Percentiles rank a stretch among this genome's conserved stretches.
Evolutionary conservation across 2,797 vertebrate genomes (phyloP).

Genomic region (Paedocypris micromegethes): DNA sequence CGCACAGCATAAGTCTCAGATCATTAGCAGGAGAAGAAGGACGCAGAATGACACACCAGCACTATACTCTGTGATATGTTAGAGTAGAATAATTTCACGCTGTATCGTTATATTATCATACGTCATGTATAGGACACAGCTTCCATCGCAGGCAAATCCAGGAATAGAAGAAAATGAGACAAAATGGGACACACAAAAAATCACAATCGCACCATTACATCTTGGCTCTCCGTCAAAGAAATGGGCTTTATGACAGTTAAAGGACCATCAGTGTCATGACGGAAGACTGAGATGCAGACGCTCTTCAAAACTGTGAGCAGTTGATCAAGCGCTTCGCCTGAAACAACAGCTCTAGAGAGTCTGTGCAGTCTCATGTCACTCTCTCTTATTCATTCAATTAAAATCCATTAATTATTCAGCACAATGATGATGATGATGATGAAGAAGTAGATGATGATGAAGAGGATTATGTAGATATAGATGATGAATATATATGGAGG

Average conservation of each 20-base stretch:
- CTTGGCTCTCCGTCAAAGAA: slow-evolving; percentile 21
- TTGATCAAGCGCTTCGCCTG: background rate
- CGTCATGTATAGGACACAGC: no score
- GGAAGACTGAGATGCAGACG: slow-evolving; percentile 5
- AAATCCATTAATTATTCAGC: no score
- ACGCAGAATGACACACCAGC: background rate
- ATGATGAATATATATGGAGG: no score
- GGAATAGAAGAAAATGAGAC: background rate
- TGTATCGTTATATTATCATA: background rate
- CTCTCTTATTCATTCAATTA: no score
- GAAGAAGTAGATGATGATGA: no score
- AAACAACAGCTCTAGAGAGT: slow-evolving; percentile 6
- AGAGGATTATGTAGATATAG: no score
- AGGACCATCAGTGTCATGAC: slow-evolving; percentile 11
- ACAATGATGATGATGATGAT: no score
- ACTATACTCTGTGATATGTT: background rate
- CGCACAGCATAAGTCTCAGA: background rate
- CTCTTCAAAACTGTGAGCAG: slow-evolving; percentile 3
- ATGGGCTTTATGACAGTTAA: slow-evolving; percentile 17
- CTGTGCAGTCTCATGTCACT: no score
- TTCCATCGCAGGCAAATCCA: background rate
- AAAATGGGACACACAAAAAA: slow-evolving; percentile 28
- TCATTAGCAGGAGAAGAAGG: background rate
- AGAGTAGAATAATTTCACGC: background rate
- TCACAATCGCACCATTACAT: slow-evolving; percentile 25